Conservation (phyloP, 1,140 invertebrate species). For the Agrilus planipennis region DNA sequence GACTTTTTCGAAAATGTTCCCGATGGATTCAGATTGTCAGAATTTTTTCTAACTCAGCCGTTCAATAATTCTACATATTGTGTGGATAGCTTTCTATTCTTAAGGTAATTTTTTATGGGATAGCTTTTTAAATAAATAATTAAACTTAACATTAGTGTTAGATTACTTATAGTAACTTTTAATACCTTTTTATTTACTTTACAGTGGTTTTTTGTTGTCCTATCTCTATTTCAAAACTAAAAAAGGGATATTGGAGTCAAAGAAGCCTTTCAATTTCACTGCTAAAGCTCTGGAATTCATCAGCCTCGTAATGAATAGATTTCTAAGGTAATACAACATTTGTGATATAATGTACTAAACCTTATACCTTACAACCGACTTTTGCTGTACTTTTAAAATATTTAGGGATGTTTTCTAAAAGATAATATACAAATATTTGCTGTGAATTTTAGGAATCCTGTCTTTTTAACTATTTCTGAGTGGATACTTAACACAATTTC, state of each 20-base stretch:
- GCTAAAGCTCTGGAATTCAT: conserved; percentile 27
- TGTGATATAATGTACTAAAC: too few relatives aligned
- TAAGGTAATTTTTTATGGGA: conserved; percentile 17
- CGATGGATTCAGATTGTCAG: conserved; percentile 22
- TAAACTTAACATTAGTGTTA: background rate
- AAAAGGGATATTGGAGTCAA: conserved; percentile 19
- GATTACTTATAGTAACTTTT: background rate
- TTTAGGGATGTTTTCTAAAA: too few relatives aligned
- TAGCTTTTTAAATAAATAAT: background rate
- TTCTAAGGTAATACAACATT: conserved; percentile 37
- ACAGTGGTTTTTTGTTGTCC: conserved; percentile 37
- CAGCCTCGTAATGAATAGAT: conserved; percentile 29
- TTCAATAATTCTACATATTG: conserved; percentile 34
- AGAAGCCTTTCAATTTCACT: conserved; percentile 17
- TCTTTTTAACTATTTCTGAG: too few relatives aligned
- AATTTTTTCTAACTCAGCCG: conserved; percentile 29
- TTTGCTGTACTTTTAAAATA: too few relatives aligned
- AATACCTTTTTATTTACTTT: conserved; percentile 5
- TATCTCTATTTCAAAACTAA: conserved; percentile 32
- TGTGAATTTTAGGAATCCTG: too few relatives aligned
- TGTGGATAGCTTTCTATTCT: conserved; percentile 40
- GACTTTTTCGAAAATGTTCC: conserved; percentile 31
- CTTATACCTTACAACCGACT: too few relatives aligned
- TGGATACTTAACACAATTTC: too few relatives aligned
- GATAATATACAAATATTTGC: too few relatives aligned